Percentiles rank a stretch among this genome's conserved stretches.
These are phyloP conservation scores for Heliconius eleuchia DNA, from an alignment of 1,140 invertebrate species.

Conservation along the genomic window DNA sequence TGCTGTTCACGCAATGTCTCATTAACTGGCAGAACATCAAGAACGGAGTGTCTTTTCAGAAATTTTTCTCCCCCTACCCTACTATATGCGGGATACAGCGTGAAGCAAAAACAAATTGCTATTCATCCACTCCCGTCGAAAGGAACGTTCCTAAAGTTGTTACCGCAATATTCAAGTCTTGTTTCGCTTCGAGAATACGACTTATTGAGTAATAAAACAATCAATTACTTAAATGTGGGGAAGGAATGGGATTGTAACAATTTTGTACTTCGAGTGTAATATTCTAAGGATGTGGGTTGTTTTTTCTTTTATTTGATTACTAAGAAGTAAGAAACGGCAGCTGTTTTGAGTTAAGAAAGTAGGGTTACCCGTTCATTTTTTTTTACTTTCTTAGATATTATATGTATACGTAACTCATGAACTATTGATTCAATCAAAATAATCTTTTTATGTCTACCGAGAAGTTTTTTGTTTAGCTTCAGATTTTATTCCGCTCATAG, in stretches of 20 bases:
- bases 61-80: neutral
- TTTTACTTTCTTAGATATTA: too few relatives aligned
- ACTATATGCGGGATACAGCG: neutral
- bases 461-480: too few relatives aligned
- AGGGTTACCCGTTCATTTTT: too few relatives aligned
- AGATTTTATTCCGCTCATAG: too few relatives aligned
- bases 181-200: slow-evolving; percentile 12
- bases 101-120: too few relatives aligned
- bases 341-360: too few relatives aligned
- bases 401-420: too few relatives aligned
- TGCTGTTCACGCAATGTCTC: too few relatives aligned
- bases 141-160: neutral
- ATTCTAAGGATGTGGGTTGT: neutral
- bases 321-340: neutral
- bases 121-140: neutral
- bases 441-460: too few relatives aligned
- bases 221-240: neutral
- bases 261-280: neutral
- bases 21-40: neutral
- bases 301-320: neutral
- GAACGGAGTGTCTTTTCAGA: neutral
- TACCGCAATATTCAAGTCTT: neutral
- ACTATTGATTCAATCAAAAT: too few relatives aligned
- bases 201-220: slow-evolving; percentile 16
- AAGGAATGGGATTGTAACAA: neutral